phyloP scores from a whole-genome alignment of 2,113 vertebrate species.

The Indri indri region DNA sequence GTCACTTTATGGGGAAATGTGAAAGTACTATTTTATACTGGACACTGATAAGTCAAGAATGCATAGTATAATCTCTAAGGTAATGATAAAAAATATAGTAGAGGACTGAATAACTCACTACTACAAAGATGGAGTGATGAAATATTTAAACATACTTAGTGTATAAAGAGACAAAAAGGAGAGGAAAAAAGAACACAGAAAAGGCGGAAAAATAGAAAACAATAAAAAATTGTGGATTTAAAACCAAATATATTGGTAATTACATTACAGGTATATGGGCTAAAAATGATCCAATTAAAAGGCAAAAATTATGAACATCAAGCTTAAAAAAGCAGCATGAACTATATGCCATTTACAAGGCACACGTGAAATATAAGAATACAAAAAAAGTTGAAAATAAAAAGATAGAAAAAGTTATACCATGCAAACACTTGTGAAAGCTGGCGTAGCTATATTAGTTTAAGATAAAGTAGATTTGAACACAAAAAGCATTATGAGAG shows the following conservation, averaged over 20 bases:
- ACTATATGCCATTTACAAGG: not conserved
- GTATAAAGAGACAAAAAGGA: not conserved
- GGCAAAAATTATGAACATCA: not conserved
- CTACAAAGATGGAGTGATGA: not conserved
- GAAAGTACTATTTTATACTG: not conserved
- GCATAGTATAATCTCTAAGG: not conserved
- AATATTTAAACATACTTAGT: not conserved
- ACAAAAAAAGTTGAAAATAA: slow-evolving; percentile 28
- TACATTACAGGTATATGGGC: not conserved
- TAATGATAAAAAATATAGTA: not conserved
- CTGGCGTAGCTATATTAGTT: not conserved
- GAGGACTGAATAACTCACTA: not conserved
- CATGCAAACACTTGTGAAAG: not conserved
- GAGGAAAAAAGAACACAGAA: not conserved
- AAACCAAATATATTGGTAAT: not conserved
- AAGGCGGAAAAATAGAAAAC: not conserved
- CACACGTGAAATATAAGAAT: not conserved
- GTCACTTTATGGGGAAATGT: not conserved
- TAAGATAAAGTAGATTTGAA: not conserved
- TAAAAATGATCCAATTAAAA: not conserved
- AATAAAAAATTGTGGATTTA: slow-evolving; percentile 4
- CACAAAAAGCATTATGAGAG: not conserved
- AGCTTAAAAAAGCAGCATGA: not conserved
- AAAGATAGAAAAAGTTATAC: not conserved
- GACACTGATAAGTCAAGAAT: not conserved